These are phyloP conservation scores for Dasypolia templi DNA, from an alignment of 2,888 invertebrate genomes.

Conservation along the genomic window DNA sequence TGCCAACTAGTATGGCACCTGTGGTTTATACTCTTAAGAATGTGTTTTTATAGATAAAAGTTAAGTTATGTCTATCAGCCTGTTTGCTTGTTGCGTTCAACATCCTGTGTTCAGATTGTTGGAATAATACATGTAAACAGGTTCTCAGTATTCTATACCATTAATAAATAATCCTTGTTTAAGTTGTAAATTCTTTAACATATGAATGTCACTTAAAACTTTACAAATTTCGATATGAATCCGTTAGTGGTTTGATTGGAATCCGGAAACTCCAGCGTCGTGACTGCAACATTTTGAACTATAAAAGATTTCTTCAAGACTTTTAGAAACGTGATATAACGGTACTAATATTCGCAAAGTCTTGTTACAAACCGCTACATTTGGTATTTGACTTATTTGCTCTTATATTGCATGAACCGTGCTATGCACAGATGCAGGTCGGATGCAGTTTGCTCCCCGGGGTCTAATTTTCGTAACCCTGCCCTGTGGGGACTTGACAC, in stretches of 20 bases:
- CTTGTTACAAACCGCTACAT: neutral
- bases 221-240: neutral
- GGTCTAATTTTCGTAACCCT: constrained; percentile 89
- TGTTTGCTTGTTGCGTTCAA: neutral
- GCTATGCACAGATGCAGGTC: constrained; percentile 86
- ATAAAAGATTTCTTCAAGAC: neutral
- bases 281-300: neutral
- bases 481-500: constrained; percentile 77
- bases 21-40: neutral
- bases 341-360: neutral
- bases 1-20: constrained; percentile 13
- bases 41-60: neutral
- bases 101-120: neutral
- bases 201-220: constrained; percentile 3
- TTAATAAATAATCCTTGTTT: neutral
- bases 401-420: constrained; percentile 53
- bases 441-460: constrained; percentile 86
- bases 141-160: neutral
- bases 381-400: constrained; percentile 18
- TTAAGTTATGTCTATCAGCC: neutral
- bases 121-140: neutral
- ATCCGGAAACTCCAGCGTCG: constrained; percentile 13
- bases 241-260: neutral
- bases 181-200: neutral
- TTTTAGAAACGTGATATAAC: neutral